Percentiles rank a stretch among this genome's conserved stretches.
Conservation (phyloP, 2,797 vertebrate genomes). For the Pangasius macronema region DNA sequence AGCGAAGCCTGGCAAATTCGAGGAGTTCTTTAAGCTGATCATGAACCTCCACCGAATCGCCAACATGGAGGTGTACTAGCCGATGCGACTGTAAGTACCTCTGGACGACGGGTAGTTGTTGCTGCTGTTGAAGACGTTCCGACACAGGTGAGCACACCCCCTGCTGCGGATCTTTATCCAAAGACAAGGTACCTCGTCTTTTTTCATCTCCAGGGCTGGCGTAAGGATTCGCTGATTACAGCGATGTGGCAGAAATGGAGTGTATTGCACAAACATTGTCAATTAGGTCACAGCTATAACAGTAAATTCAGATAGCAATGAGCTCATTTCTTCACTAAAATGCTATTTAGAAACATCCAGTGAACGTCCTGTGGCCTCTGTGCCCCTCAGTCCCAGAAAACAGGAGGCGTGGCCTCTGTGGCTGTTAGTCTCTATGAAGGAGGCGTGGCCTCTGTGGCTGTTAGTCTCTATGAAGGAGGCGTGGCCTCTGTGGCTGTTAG, state of each 20-base stretch:
- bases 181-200: constrained; percentile 83
- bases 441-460: neutral
- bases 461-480: neutral
- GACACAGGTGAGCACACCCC: constrained; percentile 95
- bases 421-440: too few relatives aligned
- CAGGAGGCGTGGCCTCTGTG: too few relatives aligned
- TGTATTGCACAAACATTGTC: neutral
- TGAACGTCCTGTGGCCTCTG: neutral
- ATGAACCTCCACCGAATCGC: constrained; percentile 93
- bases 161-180: constrained; percentile 96
- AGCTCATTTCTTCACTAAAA: neutral
- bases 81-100: too few relatives aligned
- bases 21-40: constrained; percentile 97
- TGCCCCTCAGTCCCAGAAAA: neutral
- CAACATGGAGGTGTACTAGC: constrained; percentile 90
- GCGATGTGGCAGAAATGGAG: neutral
- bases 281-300: neutral
- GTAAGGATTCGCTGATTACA: neutral
- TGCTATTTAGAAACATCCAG: neutral
- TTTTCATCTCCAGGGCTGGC: neutral
- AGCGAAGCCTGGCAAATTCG: constrained; percentile 92
- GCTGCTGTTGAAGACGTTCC: too few relatives aligned
- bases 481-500: neutral
- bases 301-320: neutral
- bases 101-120: too few relatives aligned